A percentile compares a stretch with the other conserved stretches of the same genome.
These are phyloP conservation scores for Mythimna vitellina DNA, from an alignment of 2,888 invertebrate genomes.

Conservation along the genomic window DNA sequence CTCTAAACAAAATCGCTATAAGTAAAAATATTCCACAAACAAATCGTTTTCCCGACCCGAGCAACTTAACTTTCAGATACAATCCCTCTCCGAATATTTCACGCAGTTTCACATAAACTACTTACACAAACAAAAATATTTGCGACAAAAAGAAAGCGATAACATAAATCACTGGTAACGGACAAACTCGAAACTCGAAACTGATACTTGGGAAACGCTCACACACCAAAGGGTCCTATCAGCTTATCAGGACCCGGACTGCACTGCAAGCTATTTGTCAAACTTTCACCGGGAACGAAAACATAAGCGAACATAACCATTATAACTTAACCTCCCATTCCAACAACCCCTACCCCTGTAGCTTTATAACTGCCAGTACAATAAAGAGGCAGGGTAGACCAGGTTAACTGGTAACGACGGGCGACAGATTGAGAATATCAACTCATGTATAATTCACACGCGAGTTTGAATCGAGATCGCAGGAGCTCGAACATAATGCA, in stretches of 20 bases:
- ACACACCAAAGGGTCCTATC: slow-evolving; percentile 75
- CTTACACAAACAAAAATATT: slow-evolving; percentile 69
- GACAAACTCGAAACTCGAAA: slow-evolving; percentile 72
- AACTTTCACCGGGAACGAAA: slow-evolving; percentile 82
- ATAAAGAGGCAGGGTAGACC: slow-evolving; percentile 61
- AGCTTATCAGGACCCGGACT: slow-evolving; percentile 82
- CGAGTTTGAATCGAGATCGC: slow-evolving; percentile 79
- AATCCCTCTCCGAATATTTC: slow-evolving; percentile 49
- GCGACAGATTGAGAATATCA: slow-evolving; percentile 86
- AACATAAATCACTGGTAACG: slow-evolving; percentile 75
- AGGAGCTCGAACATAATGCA: slow-evolving; percentile 77
- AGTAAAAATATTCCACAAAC: slow-evolving; percentile 34
- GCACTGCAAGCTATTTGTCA: slow-evolving; percentile 84
- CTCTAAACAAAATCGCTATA: slow-evolving; percentile 24
- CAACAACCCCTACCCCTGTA: not conserved
- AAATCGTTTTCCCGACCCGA: slow-evolving; percentile 30
- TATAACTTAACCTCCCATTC: slow-evolving; percentile 58
- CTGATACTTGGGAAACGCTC: slow-evolving; percentile 75
- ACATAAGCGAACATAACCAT: slow-evolving; percentile 75
- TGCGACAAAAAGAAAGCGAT: slow-evolving; percentile 65
- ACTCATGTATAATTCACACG: slow-evolving; percentile 87
- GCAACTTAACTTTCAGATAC: slow-evolving; percentile 45
- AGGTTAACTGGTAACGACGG: slow-evolving; percentile 69
- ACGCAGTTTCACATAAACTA: slow-evolving; percentile 54
- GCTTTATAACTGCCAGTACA: not conserved